Conservation (phyloP, 2,888 invertebrate genomes). For the Aelia acuminata region DNA sequence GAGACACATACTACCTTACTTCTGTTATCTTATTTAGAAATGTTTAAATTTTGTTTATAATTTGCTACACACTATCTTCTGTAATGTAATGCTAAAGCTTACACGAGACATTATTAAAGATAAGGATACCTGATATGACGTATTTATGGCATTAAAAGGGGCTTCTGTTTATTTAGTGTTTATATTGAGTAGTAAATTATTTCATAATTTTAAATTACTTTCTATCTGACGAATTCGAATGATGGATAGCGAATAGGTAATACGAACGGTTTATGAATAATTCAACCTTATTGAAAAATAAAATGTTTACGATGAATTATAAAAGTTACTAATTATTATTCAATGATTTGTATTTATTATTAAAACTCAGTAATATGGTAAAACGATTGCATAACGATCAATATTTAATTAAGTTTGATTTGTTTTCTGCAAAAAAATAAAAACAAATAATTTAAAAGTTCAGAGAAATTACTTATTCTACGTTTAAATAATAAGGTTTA, state of each 20-base stretch:
- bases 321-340: not conserved
- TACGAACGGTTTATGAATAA: not conserved
- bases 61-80: not conserved
- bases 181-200: not conserved
- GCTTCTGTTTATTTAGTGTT: not conserved
- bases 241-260: not conserved
- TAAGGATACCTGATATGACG: not conserved
- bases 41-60: constrained; percentile 5
- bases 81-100: not conserved
- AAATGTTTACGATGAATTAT: not conserved
- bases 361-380: not conserved
- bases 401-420: not conserved
- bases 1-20: not conserved
- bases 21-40: not conserved
- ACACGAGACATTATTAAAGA: not conserved
- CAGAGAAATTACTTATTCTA: too few species aligned
- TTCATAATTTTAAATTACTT: not conserved
- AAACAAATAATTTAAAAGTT: too few species aligned
- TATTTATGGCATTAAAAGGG: not conserved
- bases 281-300: not conserved
- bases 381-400: too few species aligned
- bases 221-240: not conserved
- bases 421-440: too few species aligned
- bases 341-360: not conserved
- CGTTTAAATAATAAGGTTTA: too few species aligned